phyloP scores from a whole-genome alignment of 2,888 invertebrate species.

The Callyntrura guangdongensis region DNA sequence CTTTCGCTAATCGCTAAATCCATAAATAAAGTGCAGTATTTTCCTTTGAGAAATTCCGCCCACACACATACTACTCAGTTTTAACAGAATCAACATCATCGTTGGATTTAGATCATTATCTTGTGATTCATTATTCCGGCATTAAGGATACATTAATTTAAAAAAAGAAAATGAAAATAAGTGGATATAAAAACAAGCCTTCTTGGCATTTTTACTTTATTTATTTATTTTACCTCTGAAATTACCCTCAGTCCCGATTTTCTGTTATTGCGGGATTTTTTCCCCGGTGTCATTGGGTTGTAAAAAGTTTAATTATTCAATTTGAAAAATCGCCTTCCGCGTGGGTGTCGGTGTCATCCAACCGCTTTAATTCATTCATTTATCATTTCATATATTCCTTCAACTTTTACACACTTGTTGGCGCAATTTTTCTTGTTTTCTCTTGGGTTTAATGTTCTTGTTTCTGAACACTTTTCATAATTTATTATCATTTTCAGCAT shows the following conservation, averaged over 20 bases:
- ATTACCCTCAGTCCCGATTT: too few species aligned
- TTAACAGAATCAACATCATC: constrained; percentile 20
- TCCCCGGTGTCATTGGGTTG: constrained; percentile 3
- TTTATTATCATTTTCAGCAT: too few species aligned
- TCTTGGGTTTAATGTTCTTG: constrained; percentile 36
- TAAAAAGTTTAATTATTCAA: constrained; percentile 38
- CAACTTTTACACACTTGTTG: neutral
- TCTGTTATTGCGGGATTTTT: too few species aligned
- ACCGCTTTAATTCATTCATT: neutral
- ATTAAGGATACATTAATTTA: too few species aligned
- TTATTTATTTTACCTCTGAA: too few species aligned
- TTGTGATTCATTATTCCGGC: constrained; percentile 13
- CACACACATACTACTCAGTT: too few species aligned
- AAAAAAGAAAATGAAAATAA: neutral
- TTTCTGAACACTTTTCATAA: constrained; percentile 30
- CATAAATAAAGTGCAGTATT: neutral
- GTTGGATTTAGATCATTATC: constrained; percentile 37
- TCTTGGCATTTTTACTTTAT: too few species aligned
- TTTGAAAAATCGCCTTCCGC: constrained; percentile 53
- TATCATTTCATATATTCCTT: constrained; percentile 32
- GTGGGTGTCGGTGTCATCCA: constrained; percentile 53
- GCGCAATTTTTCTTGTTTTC: constrained; percentile 15
- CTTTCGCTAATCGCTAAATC: constrained; percentile 31
- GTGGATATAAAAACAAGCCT: too few species aligned
- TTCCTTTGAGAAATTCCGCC: constrained; percentile 15